Evolutionary conservation across 1,140 invertebrate genomes (phyloP), one percentile per base, ranked within the genome.

Genomic region (Archivesica marissinica): DNA sequence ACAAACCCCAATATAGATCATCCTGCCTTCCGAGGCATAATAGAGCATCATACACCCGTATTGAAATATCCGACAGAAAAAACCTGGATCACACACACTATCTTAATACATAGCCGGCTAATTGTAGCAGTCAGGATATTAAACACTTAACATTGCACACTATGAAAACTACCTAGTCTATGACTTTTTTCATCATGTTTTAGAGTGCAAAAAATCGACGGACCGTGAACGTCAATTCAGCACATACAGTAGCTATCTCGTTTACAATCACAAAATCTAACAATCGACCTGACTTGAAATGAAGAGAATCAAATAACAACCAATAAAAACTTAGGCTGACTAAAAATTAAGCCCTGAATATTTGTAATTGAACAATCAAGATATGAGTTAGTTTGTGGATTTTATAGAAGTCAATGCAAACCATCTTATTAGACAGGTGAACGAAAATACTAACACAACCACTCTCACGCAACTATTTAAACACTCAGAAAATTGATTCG

Each of bases 261-360:
- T n/a, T 47, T 47, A 72, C 41, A 47, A 72, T 47, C 39, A 23
- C 68, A 28, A 47, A 72, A 50, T 15, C 68, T 50, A 72, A 72
- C 41, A 72, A 72, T 72, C 68, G 20, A 44, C 41, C n/a, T 47
- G 68, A 72, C 50, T 72, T 72, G 68, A 72, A 72, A 72, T 72
- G 68, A 47, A 72, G 11, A 44, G 68, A 72, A 47, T 72, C 68
- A 72, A 72, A 72, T 72, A 72, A 56, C 52, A 56, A 47, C n/a
- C 39, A 47, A 72, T 72, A 44, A 72, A 72, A 72, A 44, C 38
- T 44, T 70, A 50, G 44, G 44, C 9, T 50, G 11, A 70, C 66
- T 25, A 47, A 47, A 64, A 64, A n/a, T n/a, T n/a, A n/a, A n/a
- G n/a, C n/a, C n/a, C n/a, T n/a, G n/a, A n/a, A n/a, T n/a, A n/a